Base-by-base conservation (phyloP, 1,140 invertebrate genomes). In the Eulimnadia texana region DNA sequence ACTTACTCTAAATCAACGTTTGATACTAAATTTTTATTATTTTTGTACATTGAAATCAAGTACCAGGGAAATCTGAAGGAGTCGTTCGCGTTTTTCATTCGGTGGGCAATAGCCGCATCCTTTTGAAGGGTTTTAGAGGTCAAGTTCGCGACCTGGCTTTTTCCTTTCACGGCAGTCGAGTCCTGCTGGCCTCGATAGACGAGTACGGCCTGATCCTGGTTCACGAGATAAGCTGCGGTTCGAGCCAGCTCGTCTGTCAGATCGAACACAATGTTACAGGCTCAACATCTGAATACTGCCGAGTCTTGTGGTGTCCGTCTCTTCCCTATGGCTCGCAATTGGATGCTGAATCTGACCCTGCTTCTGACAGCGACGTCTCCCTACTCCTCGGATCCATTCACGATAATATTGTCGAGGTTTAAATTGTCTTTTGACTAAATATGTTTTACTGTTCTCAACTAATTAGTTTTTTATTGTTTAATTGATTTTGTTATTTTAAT, bases 241-340 rank as follows among this genome's bases (percentile, higher is more conserved):
- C 67, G 19, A 65, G 64, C 13, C 10, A 63, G 64, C 29, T 55
- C 20, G 28, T 52, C 22, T 61, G 42, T 23, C 47, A 63, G 57
- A 49, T 64, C 69, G 23, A 72, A 72, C n/a, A 64, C 61, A n/a
- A 55, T 24, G 56, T 28, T 29, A 55, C 66, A 69, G 23, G 54
- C 11, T 58, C 60, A 3, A 54, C 67, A 0, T 69, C 68, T 58
- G 72, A 72, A 50, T 70, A 66, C 61, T 79, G 84, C 67, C 74
- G 85, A 59, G 78, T 90, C 2, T 87, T 93, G 65, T 97, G 92
- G 92, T 95, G 92, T 72, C 89, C 90, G 0, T 96, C 85, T 74
- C 85, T 95, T 62, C 85, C 88, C 0, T 80, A 80, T 51, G 77
- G 80, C 27, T 69, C 66, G 62, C 23, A 6, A 16, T 42, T 42